Conservation (phyloP, 2,797 vertebrate species). For the Rhodeus uyekii region DNA sequence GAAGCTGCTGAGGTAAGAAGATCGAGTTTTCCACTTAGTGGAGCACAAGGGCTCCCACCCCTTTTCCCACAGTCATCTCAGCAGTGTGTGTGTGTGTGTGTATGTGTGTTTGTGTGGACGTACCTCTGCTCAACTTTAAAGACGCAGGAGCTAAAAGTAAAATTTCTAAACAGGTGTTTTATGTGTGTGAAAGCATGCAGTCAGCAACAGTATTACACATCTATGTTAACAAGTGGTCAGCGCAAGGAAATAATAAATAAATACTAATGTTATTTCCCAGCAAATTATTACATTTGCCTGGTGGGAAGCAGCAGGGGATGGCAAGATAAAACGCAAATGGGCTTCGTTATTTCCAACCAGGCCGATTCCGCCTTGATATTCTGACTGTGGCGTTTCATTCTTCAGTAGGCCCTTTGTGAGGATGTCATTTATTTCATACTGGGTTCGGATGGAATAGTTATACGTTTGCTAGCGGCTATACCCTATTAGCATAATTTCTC, state of each 20-base stretch:
- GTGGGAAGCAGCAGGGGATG: conserved; percentile 24
- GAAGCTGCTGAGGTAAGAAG: conserved; percentile 83
- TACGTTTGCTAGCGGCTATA: conserved; percentile 46
- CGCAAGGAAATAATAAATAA: conserved; percentile 27
- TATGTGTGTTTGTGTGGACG: conserved; percentile 53
- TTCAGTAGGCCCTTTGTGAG: conserved; percentile 21
- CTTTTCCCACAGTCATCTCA: conserved; percentile 71
- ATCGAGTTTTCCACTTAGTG: conserved; percentile 80
- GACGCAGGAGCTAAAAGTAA: conserved; percentile 15
- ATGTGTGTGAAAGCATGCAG: conserved; percentile 27
- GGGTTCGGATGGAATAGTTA: conserved; percentile 42
- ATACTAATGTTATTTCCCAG: conserved; percentile 29
- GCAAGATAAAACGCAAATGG: conserved; percentile 34
- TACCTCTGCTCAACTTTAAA: conserved; percentile 48
- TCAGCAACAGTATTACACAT: neutral
- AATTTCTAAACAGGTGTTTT: conserved; percentile 48
- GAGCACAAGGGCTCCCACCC: conserved; percentile 74
- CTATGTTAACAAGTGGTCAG: conserved; percentile 29
- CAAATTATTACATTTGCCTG: conserved; percentile 33
- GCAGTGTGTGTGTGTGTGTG: conserved; percentile 68
- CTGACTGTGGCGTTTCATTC: neutral
- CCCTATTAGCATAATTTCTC: conserved; percentile 58
- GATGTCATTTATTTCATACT: conserved; percentile 46
- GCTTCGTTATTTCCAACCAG: conserved; percentile 41
- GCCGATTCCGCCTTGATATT: conserved; percentile 24